Base-by-base conservation (phyloP, 1,140 invertebrate genomes). In the Bombus waltoni region DNA sequence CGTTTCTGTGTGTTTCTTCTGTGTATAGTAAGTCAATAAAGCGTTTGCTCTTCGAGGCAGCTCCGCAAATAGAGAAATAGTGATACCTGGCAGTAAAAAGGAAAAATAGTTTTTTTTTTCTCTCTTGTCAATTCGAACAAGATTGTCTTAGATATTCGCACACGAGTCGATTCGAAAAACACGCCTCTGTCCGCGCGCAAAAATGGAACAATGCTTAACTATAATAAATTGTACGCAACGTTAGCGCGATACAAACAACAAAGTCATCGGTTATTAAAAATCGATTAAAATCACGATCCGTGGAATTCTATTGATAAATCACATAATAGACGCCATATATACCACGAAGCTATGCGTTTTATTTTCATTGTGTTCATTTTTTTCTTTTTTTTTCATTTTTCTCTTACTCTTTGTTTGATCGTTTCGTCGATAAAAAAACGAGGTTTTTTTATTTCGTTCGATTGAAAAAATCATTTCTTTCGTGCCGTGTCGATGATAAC, bases 31-130 rank as follows among this genome's bases (percentile, higher is more conserved):
- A 62, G 83, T 85, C 75, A n/a, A 57, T 90, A 86, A 62, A 87
- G 83, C 81, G 82, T 84, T 88, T 81, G 89, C 87, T 85, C 80
- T 72, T 85, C 89, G 87, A 90, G 89, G 86, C 88, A 91, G 89
- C 90, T 87, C 82, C 76, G 73, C 81, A 66, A 66, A 78, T 71
- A 57, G 75, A 71, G 73, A 88, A 73, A 86, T 73, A 86, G 89
- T 89, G 86, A 92, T 89, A 92, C 86, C 91, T 92, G 89, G 91
- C 89, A 90, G 89, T 90, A 89, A 90, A 88, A 84, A 72, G 42
- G 75, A 83, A 91, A 87, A 89, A 83, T 80, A 81, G 81, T 89
- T 59, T 76, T 25, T 28, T 77, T 81, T 53, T 35, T 44, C 18
- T 59, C 59, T 82, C 62, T 82, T 83, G 76, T 86, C 88, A 62